Conservation (phyloP, 1,140 invertebrate genomes). For the Rhagoletis pomonella region DNA sequence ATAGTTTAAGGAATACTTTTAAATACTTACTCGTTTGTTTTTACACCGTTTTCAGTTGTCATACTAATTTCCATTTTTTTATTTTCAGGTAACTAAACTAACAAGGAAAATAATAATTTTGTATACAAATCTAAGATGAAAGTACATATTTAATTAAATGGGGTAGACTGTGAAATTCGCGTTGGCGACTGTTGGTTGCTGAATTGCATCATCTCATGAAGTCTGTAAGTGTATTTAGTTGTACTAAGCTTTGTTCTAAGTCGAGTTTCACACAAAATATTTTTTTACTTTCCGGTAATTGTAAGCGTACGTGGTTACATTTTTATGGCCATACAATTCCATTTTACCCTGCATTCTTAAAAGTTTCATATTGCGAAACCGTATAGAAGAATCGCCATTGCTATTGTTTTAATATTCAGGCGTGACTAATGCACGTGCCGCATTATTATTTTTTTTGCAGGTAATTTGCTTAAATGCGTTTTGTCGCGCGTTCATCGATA, state of each 20-base stretch:
- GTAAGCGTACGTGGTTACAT: neutral
- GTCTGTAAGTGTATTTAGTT: neutral
- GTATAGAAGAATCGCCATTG: slow-evolving; percentile 4
- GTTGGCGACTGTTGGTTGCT: neutral
- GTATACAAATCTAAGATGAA: neutral
- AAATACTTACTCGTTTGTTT: too few species aligned
- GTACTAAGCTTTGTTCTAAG: neutral
- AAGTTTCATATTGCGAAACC: too few species aligned
- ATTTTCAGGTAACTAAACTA: slow-evolving; percentile 33
- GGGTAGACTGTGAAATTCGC: neutral
- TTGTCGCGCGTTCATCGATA: too few species aligned
- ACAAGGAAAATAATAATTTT: neutral
- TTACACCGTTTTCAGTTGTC: too few species aligned
- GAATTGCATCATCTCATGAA: neutral
- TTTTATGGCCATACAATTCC: neutral
- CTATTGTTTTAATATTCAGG: slow-evolving; percentile 1
- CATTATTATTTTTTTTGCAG: neutral
- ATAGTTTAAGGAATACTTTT: too few species aligned
- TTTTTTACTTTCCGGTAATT: neutral
- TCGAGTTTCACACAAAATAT: too few species aligned
- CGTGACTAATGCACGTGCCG: slow-evolving; percentile 21
- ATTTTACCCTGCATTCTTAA: too few species aligned
- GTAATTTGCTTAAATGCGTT: neutral
- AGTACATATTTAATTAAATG: too few species aligned
- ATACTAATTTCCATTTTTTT: neutral